phyloP scores from a whole-genome alignment of 2,113 vertebrate genomes.

The Chionodraco myersi region DNA sequence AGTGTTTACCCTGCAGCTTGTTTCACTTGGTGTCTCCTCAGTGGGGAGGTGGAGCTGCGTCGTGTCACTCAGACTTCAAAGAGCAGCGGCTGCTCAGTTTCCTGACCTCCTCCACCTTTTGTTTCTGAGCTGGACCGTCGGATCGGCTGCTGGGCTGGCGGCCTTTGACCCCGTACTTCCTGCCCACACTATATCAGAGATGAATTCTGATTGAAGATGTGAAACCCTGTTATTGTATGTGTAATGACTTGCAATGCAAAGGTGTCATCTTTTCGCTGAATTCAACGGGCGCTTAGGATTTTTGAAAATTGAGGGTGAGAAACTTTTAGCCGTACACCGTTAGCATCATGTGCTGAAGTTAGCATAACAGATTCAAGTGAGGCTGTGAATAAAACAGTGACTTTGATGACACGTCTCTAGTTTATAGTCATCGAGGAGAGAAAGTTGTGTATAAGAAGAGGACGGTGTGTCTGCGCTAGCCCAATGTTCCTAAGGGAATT shows the following conservation, averaged over 20 bases:
- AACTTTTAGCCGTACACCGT: too few relatives aligned
- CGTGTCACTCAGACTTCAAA: conserved; percentile 27
- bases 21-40: conserved; percentile 1
- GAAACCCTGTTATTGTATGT: neutral
- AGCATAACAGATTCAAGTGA: too few relatives aligned
- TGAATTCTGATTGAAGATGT: neutral
- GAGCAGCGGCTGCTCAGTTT: neutral
- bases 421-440: too few relatives aligned
- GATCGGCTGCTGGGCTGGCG: neutral
- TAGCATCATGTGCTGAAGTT: too few relatives aligned
- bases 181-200: neutral
- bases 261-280: too few relatives aligned
- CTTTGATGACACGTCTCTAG: too few relatives aligned
- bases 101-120: neutral
- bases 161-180: conserved; percentile 10
- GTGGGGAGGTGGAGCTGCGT: neutral
- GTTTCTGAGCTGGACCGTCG: neutral
- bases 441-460: too few relatives aligned
- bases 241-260: neutral
- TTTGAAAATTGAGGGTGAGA: too few relatives aligned
- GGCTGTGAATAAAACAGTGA: too few relatives aligned
- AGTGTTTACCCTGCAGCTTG: conserved; percentile 25
- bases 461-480: too few relatives aligned
- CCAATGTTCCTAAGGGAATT: too few relatives aligned
- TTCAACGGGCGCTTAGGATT: too few relatives aligned